These are phyloP conservation scores for Netelia virgata DNA, from an alignment of 2,888 invertebrate genomes.

Conservation along the genomic window DNA sequence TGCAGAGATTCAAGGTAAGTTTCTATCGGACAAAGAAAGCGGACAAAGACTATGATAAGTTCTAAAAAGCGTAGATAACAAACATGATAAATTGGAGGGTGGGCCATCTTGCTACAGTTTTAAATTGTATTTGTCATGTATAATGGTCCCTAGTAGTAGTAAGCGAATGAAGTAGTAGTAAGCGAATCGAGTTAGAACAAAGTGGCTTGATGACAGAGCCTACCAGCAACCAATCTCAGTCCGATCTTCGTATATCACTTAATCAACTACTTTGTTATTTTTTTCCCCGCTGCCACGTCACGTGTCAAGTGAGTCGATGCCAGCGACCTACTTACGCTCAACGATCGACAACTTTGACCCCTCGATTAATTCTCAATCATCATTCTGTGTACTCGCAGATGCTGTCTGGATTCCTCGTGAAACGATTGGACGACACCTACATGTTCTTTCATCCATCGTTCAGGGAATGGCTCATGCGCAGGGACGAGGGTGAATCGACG, in stretches of 20 bases:
- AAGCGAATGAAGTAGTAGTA: too few relatives aligned
- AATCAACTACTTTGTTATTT: background rate
- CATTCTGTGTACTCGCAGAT: slow-evolving; percentile 83
- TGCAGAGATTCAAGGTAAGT: slow-evolving; percentile 92
- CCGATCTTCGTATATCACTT: background rate
- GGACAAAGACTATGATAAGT: background rate
- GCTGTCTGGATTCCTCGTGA: slow-evolving; percentile 94
- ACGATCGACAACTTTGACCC: background rate
- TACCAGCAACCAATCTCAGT: background rate
- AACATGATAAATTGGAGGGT: background rate
- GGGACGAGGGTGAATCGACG: slow-evolving; percentile 94
- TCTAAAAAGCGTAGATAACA: background rate
- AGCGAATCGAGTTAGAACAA: background rate
- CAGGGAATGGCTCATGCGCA: slow-evolving; percentile 97
- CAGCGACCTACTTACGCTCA: background rate
- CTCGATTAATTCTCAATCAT: background rate
- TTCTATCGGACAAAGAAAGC: background rate
- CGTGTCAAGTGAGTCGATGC: slow-evolving; percentile 20
- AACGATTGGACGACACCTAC: slow-evolving; percentile 96
- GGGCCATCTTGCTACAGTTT: background rate
- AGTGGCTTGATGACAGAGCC: background rate
- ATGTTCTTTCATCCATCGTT: slow-evolving; percentile 99
- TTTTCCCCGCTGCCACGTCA: background rate
- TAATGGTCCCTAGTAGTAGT: background rate
- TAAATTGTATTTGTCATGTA: background rate